Conservation (phyloP, 2,888 invertebrate genomes). For the Prosapia bicincta region DNA sequence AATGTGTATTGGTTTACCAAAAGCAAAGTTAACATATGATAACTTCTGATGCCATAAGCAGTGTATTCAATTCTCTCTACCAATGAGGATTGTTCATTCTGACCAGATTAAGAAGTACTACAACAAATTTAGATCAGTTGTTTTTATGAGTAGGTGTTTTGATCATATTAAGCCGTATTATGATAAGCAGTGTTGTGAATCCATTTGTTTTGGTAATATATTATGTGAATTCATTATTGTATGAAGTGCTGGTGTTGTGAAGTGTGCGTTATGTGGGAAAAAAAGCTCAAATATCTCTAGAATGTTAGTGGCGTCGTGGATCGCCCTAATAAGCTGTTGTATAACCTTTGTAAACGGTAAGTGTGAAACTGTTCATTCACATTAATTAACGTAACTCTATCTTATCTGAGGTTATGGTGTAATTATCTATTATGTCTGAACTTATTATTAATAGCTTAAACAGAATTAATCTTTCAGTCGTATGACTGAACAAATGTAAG, state of each 20-base stretch:
- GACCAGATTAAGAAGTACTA: background rate
- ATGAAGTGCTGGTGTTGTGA: background rate
- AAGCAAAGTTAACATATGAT: no score
- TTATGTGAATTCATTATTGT: slow-evolving; percentile 3
- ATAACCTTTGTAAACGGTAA: slow-evolving; percentile 14
- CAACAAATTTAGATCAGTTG: background rate
- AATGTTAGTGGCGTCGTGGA: slow-evolving; percentile 20
- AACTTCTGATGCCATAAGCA: no score
- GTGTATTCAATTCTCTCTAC: background rate
- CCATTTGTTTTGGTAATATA: background rate
- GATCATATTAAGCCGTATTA: no score
- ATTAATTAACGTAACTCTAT: no score
- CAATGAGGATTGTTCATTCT: background rate
- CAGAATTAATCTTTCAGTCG: no score
- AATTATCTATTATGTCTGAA: no score
- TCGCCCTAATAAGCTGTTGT: slow-evolving; percentile 9
- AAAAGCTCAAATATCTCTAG: slow-evolving; percentile 11
- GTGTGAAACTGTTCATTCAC: no score
- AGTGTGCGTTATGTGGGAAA: slow-evolving; percentile 15
- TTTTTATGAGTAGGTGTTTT: background rate
- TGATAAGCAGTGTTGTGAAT: background rate
- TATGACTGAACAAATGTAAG: no score
- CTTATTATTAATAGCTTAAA: no score
- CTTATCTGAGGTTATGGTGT: no score
- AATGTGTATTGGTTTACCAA: no score